Evolutionary conservation across 2,888 invertebrate genomes (phyloP), one percentile per base, ranked within the genome.

Genomic region (Lycophotia porphyrea): DNA sequence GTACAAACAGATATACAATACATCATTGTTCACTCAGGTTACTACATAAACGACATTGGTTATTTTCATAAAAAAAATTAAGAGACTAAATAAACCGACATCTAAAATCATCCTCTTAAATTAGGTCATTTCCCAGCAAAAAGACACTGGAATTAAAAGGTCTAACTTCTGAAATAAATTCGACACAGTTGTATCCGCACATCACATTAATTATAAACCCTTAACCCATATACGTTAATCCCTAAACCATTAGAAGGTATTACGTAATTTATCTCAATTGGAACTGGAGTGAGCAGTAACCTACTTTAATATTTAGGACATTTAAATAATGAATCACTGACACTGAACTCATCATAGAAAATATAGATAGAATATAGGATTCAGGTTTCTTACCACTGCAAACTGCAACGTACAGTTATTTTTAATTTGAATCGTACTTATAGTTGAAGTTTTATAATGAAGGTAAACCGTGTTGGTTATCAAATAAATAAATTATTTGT

Each of bases 171-270:
- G 42, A 64, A 70, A 61, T 70, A 49, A 61, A 74, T 81, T 81
- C n/a, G 31, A 64, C 68, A 65, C 65, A 74, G 34, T 67, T 81
- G 11, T 81, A 39, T 70, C 39, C 66, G 34, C 24, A 9, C 60
- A 47, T n/a, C 55, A 67, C 18, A 58, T 81, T 85, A 55, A 75
- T 75, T 70, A 70, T 69, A 81, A 80, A 80, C 85, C 34, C 85
- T 81, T 69, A 84, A 81, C 65, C 81, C 44, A 63, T 44, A 67
- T 64, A 63, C 21, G 39, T 47, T 64, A 81, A 71, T 67, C 70
- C 58, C 34, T 39, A 34, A 81, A 81, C 63, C 70, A 70, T 76
- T 71, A 69, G 66, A 63, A 66, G 60, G 31, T 52, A 34, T 74
- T 70, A 63, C 39, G 69, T 71, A 76, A 74, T n/a, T 47, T 9